phyloP scores from a whole-genome alignment of 2,888 invertebrate genomes.

The Diaprepes abbreviatus region DNA sequence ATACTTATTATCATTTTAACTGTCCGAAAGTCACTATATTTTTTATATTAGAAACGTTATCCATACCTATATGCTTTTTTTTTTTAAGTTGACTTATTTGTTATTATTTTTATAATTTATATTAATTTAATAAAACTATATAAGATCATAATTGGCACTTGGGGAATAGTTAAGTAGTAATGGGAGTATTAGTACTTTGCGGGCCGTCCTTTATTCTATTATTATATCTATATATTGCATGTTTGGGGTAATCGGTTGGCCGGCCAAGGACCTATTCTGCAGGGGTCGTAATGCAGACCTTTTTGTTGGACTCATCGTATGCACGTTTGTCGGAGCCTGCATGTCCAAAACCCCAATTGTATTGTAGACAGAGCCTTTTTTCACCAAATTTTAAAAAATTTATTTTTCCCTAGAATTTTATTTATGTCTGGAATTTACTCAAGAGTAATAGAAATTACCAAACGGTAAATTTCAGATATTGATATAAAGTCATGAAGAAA shows the following conservation, averaged over 20 bases:
- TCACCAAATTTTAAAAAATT: slow-evolving; percentile 11
- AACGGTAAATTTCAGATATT: too few relatives aligned
- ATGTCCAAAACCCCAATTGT: slow-evolving; percentile 55
- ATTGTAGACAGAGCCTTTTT: slow-evolving; percentile 42
- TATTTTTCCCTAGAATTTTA: neutral
- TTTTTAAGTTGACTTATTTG: too few relatives aligned
- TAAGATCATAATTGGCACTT: slow-evolving; percentile 10
- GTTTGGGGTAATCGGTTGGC: slow-evolving; percentile 65
- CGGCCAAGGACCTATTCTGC: slow-evolving; percentile 70
- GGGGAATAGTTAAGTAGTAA: slow-evolving; percentile 15
- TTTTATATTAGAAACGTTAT: too few relatives aligned
- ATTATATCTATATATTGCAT: slow-evolving; percentile 63
- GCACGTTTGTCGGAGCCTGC: slow-evolving; percentile 63
- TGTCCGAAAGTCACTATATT: too few relatives aligned
- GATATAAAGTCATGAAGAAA: too few relatives aligned
- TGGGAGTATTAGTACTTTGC: slow-evolving; percentile 43
- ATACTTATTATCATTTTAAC: too few relatives aligned
- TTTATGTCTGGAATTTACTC: neutral
- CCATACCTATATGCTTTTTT: too few relatives aligned
- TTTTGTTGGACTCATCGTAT: slow-evolving; percentile 60
- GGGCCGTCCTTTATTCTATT: slow-evolving; percentile 50
- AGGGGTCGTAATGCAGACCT: slow-evolving; percentile 42
- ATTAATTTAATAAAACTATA: neutral
- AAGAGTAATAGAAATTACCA: neutral
- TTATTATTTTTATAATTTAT: neutral